A percentile compares a stretch with the other conserved stretches of the same genome.
Evolutionary conservation across 2,797 vertebrate species (phyloP).

Genomic region (Halcyon badia): DNA sequence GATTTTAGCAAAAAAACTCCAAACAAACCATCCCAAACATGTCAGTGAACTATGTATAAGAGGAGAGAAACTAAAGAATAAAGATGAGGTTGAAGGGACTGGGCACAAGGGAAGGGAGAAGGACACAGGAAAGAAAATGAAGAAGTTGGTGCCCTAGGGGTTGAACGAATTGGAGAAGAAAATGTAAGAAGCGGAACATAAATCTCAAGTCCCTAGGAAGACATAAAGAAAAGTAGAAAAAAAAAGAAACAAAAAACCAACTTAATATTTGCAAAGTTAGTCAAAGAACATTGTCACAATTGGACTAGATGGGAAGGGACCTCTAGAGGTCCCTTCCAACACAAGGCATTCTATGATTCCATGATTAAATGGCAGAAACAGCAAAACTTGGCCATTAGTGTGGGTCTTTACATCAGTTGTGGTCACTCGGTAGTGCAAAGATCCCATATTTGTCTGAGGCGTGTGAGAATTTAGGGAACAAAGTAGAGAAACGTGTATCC

Average conservation of each 20-base stretch:
- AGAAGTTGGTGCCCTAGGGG: background rate
- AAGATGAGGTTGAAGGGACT: background rate
- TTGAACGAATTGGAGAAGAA: background rate
- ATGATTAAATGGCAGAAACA: background rate
- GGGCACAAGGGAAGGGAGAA: background rate
- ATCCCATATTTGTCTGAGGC: background rate
- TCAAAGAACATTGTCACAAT: background rate
- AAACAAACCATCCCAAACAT: background rate
- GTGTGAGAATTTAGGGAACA: background rate
- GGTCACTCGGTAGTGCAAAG: background rate
- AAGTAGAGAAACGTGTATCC: background rate
- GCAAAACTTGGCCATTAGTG: background rate
- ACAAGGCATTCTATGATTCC: too few relatives aligned
- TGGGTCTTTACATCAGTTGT: background rate
- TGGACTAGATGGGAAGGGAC: too few relatives aligned
- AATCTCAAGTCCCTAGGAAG: background rate
- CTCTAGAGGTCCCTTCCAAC: too few relatives aligned
- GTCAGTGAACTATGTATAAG: background rate
- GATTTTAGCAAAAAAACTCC: background rate
- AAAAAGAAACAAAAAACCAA: background rate
- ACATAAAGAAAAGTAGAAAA: background rate
- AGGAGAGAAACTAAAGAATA: background rate
- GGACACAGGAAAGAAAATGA: background rate
- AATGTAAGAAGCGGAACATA: background rate
- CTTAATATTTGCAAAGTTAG: background rate